Percentiles rank a stretch among this genome's conserved stretches.
These are phyloP conservation scores for Xylocopa sonorina DNA, from an alignment of 1,140 invertebrate species.

Conservation along the genomic window DNA sequence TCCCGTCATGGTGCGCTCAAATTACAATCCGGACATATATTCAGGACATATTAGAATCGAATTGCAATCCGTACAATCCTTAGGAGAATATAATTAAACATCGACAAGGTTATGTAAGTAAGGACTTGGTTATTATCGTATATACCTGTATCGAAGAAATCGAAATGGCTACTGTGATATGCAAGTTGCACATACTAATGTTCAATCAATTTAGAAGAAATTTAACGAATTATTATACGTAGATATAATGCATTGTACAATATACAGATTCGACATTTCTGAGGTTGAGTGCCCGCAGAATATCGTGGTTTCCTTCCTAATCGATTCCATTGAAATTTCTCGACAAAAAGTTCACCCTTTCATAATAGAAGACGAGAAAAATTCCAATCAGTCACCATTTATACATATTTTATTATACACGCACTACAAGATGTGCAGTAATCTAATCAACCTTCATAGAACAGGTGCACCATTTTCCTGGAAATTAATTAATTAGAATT, in stretches of 20 bases:
- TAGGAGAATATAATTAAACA: background rate
- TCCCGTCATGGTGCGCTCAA: no score
- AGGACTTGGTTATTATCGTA: background rate
- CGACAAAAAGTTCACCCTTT: no score
- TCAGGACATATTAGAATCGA: no score
- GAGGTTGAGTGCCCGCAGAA: background rate
- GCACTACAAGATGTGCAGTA: no score
- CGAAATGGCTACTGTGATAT: background rate
- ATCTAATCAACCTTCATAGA: no score
- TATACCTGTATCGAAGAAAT: background rate
- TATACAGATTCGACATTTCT: conserved; percentile 3
- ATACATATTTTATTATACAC: no score
- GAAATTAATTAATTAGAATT: conserved; percentile 27
- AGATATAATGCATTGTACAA: background rate
- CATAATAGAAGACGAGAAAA: no score
- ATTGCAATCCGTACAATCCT: no score
- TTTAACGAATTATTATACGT: background rate
- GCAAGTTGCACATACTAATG: no score
- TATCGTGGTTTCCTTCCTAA: background rate
- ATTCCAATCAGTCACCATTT: no score
- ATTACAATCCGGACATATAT: no score
- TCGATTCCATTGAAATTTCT: conserved; percentile 1
- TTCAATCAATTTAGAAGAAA: background rate
- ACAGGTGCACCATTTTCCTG: background rate
- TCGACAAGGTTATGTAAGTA: background rate